Conservation (phyloP, 53 echinoderm and acorn worm species). For the Patiria pectinifera region DNA sequence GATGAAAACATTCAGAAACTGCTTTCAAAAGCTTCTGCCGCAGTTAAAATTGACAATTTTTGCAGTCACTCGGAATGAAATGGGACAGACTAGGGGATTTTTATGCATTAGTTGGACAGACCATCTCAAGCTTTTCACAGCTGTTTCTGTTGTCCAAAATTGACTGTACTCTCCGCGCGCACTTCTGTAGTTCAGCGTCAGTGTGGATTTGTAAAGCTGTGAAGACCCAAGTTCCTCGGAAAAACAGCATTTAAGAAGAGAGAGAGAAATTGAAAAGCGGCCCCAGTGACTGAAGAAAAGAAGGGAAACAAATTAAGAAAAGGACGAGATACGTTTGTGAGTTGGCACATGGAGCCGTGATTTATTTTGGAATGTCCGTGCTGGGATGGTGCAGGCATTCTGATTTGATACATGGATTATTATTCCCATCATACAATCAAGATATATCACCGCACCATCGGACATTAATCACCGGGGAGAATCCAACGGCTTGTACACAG, state of each 20-base stretch:
- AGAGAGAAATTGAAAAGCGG: neutral
- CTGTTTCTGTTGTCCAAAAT: neutral
- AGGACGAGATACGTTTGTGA: neutral
- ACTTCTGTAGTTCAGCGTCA: neutral
- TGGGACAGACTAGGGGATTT: neutral
- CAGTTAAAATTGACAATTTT: neutral
- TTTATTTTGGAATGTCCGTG: constrained; percentile 33
- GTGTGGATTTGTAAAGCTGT: neutral
- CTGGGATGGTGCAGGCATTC: neutral
- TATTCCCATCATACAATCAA: constrained; percentile 5
- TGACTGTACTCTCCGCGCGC: neutral
- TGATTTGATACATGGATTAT: constrained; percentile 13
- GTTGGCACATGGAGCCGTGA: neutral
- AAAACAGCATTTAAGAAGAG: neutral
- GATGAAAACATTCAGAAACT: neutral
- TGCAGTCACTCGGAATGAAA: neutral
- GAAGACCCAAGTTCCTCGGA: neutral
- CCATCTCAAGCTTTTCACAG: neutral
- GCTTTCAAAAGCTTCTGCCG: neutral
- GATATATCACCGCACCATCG: neutral
- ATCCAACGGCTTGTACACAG: neutral
- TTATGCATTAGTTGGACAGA: neutral
- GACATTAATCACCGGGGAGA: neutral
- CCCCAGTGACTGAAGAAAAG: neutral
- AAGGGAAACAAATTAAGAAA: neutral